Percentiles rank a stretch among this genome's conserved stretches.
phyloP scores from a whole-genome alignment of 1,140 invertebrate genomes.

The Gonioctena quinquepunctata region DNA sequence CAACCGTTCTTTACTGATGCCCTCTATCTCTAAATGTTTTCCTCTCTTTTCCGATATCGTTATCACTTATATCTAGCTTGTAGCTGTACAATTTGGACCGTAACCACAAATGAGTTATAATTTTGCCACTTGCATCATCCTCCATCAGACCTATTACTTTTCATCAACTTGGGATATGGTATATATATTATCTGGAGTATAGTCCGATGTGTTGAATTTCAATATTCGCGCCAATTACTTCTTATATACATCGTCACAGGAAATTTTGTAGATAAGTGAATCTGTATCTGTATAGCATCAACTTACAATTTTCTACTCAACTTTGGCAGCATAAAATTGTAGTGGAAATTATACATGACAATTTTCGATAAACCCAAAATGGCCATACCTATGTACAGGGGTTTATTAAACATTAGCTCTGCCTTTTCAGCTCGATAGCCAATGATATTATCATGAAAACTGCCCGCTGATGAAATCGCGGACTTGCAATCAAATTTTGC shows the following conservation, averaged over 20 bases:
- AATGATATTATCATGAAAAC: slow-evolving; percentile 51
- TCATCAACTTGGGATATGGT: neutral
- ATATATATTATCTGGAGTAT: neutral
- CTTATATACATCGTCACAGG: slow-evolving; percentile 43
- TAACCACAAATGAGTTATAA: neutral
- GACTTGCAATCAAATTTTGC: slow-evolving; percentile 9
- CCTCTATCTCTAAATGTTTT: neutral
- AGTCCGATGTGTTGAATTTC: neutral
- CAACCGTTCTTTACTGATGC: neutral
- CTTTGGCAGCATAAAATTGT: neutral
- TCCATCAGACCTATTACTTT: neutral
- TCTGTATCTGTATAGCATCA: slow-evolving; percentile 55
- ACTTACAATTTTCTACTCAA: slow-evolving; percentile 23
- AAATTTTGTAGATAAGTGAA: slow-evolving; percentile 50
- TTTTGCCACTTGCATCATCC: neutral
- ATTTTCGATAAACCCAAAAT: neutral
- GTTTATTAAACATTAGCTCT: slow-evolving; percentile 34
- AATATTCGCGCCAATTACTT: neutral
- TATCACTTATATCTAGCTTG: neutral
- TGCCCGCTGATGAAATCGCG: slow-evolving; percentile 27
- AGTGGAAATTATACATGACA: neutral
- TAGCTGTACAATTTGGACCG: neutral
- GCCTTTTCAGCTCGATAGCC: slow-evolving; percentile 49
- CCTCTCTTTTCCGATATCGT: neutral
- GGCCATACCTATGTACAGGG: neutral